These are phyloP conservation scores for Poeciliopsis turrubarensis DNA, from an alignment of 2,113 vertebrate species.

Conservation along the genomic window DNA sequence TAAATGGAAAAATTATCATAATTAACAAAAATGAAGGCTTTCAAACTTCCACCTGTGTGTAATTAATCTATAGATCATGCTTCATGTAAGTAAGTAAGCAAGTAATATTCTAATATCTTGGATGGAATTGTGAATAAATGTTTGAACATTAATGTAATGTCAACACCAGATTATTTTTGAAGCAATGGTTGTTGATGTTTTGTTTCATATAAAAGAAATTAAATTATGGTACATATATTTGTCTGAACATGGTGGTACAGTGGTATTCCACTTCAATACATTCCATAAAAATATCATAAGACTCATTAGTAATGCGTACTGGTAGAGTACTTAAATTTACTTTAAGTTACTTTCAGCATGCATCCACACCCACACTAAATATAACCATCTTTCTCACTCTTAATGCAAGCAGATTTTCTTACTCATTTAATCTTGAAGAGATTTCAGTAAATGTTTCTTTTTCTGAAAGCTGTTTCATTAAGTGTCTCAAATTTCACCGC, in stretches of 20 bases:
- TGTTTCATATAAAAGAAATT: background rate
- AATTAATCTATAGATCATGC: too few relatives aligned
- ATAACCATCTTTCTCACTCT: background rate
- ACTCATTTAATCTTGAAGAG: constrained; percentile 34
- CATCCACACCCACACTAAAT: constrained; percentile 17
- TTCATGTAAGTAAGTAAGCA: too few relatives aligned
- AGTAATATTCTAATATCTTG: too few relatives aligned
- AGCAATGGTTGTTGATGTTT: background rate
- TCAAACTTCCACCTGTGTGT: too few relatives aligned
- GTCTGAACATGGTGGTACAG: background rate
- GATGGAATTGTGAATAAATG: background rate
- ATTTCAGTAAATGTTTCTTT: constrained; percentile 40
- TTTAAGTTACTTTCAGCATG: constrained; percentile 9
- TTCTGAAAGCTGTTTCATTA: constrained; percentile 7
- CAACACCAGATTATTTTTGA: too few relatives aligned
- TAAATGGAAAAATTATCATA: too few relatives aligned
- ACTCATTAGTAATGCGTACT: background rate
- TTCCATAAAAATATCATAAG: background rate
- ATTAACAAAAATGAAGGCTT: too few relatives aligned
- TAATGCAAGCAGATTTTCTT: constrained; percentile 16
- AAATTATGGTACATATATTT: background rate
- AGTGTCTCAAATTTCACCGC: constrained; percentile 24
- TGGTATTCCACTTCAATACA: background rate
- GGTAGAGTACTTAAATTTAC: background rate
- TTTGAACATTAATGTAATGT: background rate